Evolutionary conservation across 92 coral and sea anemone species (phyloP).

Genomic region (Zoanthus sociatus): DNA sequence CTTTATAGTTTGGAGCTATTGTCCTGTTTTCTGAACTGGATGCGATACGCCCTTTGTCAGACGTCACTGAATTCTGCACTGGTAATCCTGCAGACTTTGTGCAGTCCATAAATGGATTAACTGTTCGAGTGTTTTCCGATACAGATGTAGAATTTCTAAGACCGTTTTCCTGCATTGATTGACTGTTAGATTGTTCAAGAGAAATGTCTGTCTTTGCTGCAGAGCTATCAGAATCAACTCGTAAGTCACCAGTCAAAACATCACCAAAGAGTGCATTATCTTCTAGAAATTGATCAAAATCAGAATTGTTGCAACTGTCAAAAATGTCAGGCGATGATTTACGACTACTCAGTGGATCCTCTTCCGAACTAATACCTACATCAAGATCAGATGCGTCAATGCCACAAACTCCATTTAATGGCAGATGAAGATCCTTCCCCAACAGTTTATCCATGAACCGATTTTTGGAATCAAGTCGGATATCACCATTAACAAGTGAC

Average conservation of each 20-base stretch:
- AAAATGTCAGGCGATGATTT: slow-evolving; percentile 88
- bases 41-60: slow-evolving; percentile 20
- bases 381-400: slow-evolving; percentile 84
- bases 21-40: slow-evolving; percentile 16
- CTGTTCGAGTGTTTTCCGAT: background rate
- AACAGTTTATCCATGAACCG: slow-evolving; percentile 86
- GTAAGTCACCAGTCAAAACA: slow-evolving; percentile 83
- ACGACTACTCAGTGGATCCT: slow-evolving; percentile 82
- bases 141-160: slow-evolving; percentile 21
- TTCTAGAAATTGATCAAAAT: slow-evolving; percentile 87
- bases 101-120: slow-evolving; percentile 9
- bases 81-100: slow-evolving; percentile 12
- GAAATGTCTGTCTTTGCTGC: slow-evolving; percentile 63
- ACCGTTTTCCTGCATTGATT: slow-evolving; percentile 38
- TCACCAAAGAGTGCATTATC: slow-evolving; percentile 91
- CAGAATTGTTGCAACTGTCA: slow-evolving; percentile 87
- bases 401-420: slow-evolving; percentile 90
- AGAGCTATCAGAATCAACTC: slow-evolving; percentile 75
- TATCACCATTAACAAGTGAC: slow-evolving; percentile 84
- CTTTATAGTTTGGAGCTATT: background rate
- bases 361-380: slow-evolving; percentile 77
- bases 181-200: slow-evolving; percentile 31
- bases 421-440: slow-evolving; percentile 83
- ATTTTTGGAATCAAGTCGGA: slow-evolving; percentile 76
- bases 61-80: slow-evolving; percentile 11